These are phyloP conservation scores for Drosophila neoperkinsi DNA, from an alignment of 2,888 invertebrate species.

Conservation along the genomic window DNA sequence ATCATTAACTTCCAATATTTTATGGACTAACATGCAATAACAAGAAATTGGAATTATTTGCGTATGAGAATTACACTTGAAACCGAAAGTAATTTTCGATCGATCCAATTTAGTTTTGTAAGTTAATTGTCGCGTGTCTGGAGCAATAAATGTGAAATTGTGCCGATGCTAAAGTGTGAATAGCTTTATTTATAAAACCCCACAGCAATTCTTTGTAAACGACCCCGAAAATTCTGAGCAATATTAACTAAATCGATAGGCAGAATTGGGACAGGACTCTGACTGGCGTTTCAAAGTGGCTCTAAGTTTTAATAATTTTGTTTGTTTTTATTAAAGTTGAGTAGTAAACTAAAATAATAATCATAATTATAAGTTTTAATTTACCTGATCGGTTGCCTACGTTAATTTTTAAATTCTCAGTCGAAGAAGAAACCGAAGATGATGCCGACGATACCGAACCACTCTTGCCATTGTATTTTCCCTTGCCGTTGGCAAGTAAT, in stretches of 20 bases:
- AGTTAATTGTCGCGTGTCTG: conserved; percentile 11
- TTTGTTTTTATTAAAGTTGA: background rate
- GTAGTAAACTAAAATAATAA: background rate
- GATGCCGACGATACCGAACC: conserved; percentile 83
- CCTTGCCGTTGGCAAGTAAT: conserved; percentile 79
- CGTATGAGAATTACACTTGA: background rate
- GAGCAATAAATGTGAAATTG: conserved; percentile 3
- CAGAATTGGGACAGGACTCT: background rate
- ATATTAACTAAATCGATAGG: background rate
- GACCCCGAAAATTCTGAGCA: background rate
- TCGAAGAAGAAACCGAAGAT: conserved; percentile 84
- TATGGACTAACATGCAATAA: background rate
- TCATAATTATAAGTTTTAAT: background rate
- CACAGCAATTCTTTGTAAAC: background rate
- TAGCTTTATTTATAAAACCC: background rate
- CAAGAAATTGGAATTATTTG: background rate
- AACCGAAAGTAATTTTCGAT: background rate
- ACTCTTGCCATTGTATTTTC: conserved; percentile 82
- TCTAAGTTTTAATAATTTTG: background rate
- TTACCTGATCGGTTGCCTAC: conserved; percentile 83
- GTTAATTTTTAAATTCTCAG: conserved; percentile 84
- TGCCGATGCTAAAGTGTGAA: background rate
- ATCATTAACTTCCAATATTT: background rate
- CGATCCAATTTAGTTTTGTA: background rate
- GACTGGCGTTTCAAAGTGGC: background rate